Percentiles rank a stretch among this genome's conserved stretches.
Evolutionary conservation across 2,797 vertebrate species (phyloP).

Genomic region (Microctenopoma steveboyesi): DNA sequence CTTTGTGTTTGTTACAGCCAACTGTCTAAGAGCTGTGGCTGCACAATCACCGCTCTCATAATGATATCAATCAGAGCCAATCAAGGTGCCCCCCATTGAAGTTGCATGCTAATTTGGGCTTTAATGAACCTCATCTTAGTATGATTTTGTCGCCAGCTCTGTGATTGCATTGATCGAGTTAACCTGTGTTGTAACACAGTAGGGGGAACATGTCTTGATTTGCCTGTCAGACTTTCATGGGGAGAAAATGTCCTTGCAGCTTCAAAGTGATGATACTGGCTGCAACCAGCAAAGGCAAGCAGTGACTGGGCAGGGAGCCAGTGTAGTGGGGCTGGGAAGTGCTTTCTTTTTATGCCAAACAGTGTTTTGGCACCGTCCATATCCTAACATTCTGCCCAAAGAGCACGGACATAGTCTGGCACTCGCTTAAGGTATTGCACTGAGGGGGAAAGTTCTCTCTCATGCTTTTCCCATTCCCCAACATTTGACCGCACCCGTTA

Average conservation of each 20-base stretch:
- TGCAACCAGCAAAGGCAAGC: slow-evolving; percentile 53
- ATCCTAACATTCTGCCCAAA: slow-evolving; percentile 53
- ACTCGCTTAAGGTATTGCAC: slow-evolving; percentile 42
- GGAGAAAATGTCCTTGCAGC: slow-evolving; percentile 56
- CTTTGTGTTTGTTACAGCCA: slow-evolving; percentile 20
- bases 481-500: slow-evolving; percentile 37
- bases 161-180: slow-evolving; percentile 73
- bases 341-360: slow-evolving; percentile 68
- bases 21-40: slow-evolving; percentile 40
- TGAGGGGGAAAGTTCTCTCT: slow-evolving; percentile 2
- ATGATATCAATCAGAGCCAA: slow-evolving; percentile 77
- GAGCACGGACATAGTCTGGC: slow-evolving; percentile 62
- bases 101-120: slow-evolving; percentile 64
- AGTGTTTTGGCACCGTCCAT: slow-evolving; percentile 56
- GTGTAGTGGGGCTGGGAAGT: slow-evolving; percentile 46
- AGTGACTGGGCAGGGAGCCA: slow-evolving; percentile 62
- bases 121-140: slow-evolving; percentile 61
- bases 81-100: slow-evolving; percentile 56
- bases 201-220: slow-evolving; percentile 62
- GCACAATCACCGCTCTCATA: slow-evolving; percentile 65
- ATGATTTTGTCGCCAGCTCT: slow-evolving; percentile 54
- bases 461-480: slow-evolving; percentile 34
- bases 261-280: slow-evolving; percentile 62
- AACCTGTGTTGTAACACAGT: slow-evolving; percentile 60
- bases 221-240: slow-evolving; percentile 51